A percentile compares a stretch with the other conserved stretches of the same genome.
These are phyloP conservation scores for Brassicogethes aeneus DNA, from an alignment of 2,888 invertebrate genomes.

Conservation along the genomic window DNA sequence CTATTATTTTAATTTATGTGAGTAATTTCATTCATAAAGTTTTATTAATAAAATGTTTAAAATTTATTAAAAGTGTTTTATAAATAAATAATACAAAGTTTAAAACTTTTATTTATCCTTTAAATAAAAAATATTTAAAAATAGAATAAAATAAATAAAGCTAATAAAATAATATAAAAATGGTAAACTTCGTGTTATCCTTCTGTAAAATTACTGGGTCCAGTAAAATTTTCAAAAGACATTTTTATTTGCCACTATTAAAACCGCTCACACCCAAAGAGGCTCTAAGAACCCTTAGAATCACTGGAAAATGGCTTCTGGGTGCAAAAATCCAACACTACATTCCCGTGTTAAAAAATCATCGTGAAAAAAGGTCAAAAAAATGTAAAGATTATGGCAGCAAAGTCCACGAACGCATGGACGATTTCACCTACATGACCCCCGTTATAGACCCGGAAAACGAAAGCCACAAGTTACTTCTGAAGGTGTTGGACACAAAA, in stretches of 20 bases:
- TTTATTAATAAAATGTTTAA: background rate
- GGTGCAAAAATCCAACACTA: slow-evolving; percentile 71
- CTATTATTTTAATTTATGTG: slow-evolving; percentile 5
- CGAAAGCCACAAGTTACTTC: slow-evolving; percentile 54
- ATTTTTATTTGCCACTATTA: slow-evolving; percentile 74
- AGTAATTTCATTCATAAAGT: background rate
- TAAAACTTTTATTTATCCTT: background rate
- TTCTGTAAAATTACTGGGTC: slow-evolving; percentile 78
- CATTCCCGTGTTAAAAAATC: slow-evolving; percentile 62
- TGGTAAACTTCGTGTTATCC: slow-evolving; percentile 40
- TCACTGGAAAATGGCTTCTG: slow-evolving; percentile 67
- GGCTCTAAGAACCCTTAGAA: slow-evolving; percentile 69
- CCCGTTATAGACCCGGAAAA: slow-evolving; percentile 61
- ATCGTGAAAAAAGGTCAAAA: slow-evolving; percentile 36
- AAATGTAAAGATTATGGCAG: slow-evolving; percentile 49
- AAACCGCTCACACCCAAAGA: slow-evolving; percentile 76
- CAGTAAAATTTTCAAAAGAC: slow-evolving; percentile 70
- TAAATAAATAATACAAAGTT: background rate
- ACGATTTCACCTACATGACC: slow-evolving; percentile 66
- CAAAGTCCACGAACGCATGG: slow-evolving; percentile 55
- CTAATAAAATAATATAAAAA: slow-evolving; percentile 12
- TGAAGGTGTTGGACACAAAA: slow-evolving; percentile 53
- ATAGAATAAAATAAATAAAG: slow-evolving; percentile 9
- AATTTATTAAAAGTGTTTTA: background rate
- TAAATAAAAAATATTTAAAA: background rate